Percentiles rank a stretch among this genome's conserved stretches.
phyloP scores from a whole-genome alignment of 2,888 invertebrate species.

The Hydriomena furcata region DNA sequence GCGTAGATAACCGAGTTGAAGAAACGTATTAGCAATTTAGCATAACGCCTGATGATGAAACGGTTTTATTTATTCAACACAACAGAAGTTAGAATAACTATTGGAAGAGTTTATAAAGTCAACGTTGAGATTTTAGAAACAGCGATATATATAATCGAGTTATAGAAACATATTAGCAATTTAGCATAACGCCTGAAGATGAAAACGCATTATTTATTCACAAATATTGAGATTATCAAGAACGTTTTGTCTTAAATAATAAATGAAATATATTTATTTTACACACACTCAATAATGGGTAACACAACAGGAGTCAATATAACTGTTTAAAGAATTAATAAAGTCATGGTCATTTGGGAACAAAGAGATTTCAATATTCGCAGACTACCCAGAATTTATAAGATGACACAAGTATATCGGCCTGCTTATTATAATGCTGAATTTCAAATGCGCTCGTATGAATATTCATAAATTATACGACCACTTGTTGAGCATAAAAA shows the following conservation, averaged over 20 bases:
- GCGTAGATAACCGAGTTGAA: slow-evolving; percentile 20
- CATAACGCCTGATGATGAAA: slow-evolving; percentile 26
- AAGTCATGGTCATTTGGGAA: slow-evolving; percentile 10
- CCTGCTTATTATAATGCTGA: slow-evolving; percentile 22
- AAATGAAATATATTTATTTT: too few species aligned
- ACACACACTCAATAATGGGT: not conserved
- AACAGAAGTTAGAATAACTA: too few species aligned
- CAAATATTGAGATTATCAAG: slow-evolving; percentile 19
- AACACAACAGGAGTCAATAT: not conserved
- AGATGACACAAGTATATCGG: slow-evolving; percentile 19
- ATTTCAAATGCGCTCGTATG: slow-evolving; percentile 27
- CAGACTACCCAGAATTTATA: slow-evolving; percentile 21
- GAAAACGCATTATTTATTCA: slow-evolving; percentile 19
- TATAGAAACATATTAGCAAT: slow-evolving; percentile 33
- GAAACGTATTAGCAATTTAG: slow-evolving; percentile 31
- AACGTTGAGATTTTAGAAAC: too few species aligned
- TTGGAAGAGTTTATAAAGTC: too few species aligned
- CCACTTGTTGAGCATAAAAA: slow-evolving; percentile 31
- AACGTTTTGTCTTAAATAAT: too few species aligned
- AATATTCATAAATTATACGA: slow-evolving; percentile 26
- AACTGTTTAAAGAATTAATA: slow-evolving; percentile 4
- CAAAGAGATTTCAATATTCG: slow-evolving; percentile 17
- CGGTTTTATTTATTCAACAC: too few species aligned
- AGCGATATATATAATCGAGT: slow-evolving; percentile 13
- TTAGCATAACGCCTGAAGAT: slow-evolving; percentile 25